Evolutionary conservation across 2,797 vertebrate genomes (phyloP).

Genomic region (Acomys russatus): DNA sequence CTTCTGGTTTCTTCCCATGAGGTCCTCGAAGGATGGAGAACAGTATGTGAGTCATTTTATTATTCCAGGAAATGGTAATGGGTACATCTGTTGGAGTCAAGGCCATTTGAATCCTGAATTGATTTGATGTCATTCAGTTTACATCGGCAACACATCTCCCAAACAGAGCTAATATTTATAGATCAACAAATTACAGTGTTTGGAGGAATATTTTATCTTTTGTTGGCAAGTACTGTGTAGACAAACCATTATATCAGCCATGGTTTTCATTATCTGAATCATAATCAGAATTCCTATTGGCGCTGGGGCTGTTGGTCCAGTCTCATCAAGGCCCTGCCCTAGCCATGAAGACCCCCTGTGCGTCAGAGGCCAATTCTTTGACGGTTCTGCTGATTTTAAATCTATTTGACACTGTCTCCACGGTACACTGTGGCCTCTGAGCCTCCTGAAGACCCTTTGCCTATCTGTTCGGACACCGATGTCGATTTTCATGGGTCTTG

Average conservation of each 20-base stretch:
- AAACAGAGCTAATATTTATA: not conserved
- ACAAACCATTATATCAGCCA: not conserved
- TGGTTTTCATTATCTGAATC: slow-evolving; percentile 45
- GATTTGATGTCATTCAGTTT: slow-evolving; percentile 8
- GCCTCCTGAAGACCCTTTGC: not conserved
- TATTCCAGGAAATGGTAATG: not conserved
- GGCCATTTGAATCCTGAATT: slow-evolving; percentile 35
- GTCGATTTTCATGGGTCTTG: not conserved
- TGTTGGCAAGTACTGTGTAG: not conserved
- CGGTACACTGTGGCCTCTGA: not conserved
- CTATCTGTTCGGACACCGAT: not conserved
- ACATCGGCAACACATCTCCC: not conserved
- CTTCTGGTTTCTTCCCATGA: slow-evolving; percentile 44
- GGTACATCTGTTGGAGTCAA: slow-evolving; percentile 62
- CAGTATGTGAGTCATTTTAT: slow-evolving; percentile 11
- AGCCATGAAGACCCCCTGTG: not conserved
- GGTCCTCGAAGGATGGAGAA: slow-evolving; percentile 43
- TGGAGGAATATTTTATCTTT: slow-evolving; percentile 43
- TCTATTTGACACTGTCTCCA: not conserved
- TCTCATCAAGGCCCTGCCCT: not conserved
- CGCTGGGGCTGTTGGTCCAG: not conserved
- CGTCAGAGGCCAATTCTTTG: not conserved
- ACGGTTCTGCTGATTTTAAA: not conserved
- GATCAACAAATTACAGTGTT: slow-evolving; percentile 24
- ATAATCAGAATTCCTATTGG: slow-evolving; percentile 30